Conservation (phyloP, 1,140 invertebrate genomes). For the Proales similis region DNA sequence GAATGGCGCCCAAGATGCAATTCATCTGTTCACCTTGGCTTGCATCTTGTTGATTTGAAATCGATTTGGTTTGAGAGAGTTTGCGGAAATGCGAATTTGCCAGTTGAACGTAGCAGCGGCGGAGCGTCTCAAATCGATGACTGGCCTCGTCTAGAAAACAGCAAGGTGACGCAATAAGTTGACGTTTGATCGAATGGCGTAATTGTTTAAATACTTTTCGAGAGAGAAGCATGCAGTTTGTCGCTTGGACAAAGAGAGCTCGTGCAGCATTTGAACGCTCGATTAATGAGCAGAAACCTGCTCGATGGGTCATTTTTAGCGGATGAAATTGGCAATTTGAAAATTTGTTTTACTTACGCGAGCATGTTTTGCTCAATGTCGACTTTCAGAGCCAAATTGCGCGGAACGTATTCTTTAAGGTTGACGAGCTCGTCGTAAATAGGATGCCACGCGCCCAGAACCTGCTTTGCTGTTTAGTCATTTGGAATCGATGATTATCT, state of each 20-base stretch:
- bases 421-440: background rate
- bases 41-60: too few relatives aligned
- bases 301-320: background rate
- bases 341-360: background rate
- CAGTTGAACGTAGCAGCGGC: constrained; percentile 25
- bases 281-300: constrained; percentile 35
- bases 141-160: constrained; percentile 8
- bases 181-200: background rate
- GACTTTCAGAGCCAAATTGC: constrained; percentile 1
- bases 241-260: constrained; percentile 34
- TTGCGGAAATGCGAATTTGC: constrained; percentile 8
- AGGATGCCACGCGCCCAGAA: constrained; percentile 17
- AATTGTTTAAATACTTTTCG: background rate
- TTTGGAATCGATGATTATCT: background rate
- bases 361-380: constrained; percentile 26
- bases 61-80: background rate
- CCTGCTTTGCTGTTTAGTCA: background rate
- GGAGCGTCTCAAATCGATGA: constrained; percentile 2
- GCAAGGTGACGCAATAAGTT: too few relatives aligned
- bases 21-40: background rate
- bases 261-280: constrained; percentile 11
- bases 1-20: background rate
- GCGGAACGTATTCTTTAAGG: constrained; percentile 16
- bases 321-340: background rate
- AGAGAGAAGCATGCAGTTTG: background rate